phyloP scores from a whole-genome alignment of 2,797 vertebrate species.

The Chaunax sp. region DNA sequence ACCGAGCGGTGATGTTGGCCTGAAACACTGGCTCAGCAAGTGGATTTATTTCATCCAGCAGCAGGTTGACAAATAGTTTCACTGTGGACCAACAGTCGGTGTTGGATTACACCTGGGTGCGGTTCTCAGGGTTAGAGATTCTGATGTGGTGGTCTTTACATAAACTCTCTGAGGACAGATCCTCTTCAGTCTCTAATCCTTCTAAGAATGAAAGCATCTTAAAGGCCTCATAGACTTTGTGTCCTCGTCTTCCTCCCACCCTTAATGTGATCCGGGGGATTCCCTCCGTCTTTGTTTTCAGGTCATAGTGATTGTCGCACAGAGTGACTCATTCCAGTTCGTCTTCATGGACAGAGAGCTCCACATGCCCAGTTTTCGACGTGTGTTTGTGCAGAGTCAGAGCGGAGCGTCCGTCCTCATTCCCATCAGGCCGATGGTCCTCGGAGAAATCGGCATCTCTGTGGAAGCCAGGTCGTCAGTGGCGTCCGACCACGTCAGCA shows the following conservation, averaged over 20 bases:
- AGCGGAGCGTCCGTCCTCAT: constrained; percentile 79
- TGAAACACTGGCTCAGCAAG: too few relatives aligned
- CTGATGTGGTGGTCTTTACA: too few relatives aligned
- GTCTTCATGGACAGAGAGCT: constrained; percentile 73
- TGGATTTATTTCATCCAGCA: too few relatives aligned
- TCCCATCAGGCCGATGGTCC: constrained; percentile 82
- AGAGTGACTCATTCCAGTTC: constrained; percentile 85
- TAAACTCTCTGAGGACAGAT: background rate
- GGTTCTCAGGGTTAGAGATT: too few relatives aligned
- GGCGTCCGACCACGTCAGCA: constrained; percentile 81
- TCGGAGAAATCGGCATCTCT: constrained; percentile 87
- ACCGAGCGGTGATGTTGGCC: too few relatives aligned
- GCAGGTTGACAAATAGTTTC: background rate
- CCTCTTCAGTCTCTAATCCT: too few relatives aligned
- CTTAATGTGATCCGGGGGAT: constrained; percentile 41
- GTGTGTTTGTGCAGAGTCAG: constrained; percentile 74
- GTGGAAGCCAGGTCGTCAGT: constrained; percentile 81
- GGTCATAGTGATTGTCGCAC: constrained; percentile 84
- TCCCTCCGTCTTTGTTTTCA: constrained; percentile 59
- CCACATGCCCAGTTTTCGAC: constrained; percentile 65
- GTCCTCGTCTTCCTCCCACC: background rate
- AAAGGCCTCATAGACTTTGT: too few relatives aligned
- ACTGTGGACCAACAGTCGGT: background rate
- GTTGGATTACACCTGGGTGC: constrained; percentile 5
- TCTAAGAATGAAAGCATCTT: too few relatives aligned